Percentiles rank a stretch among this genome's conserved stretches.
Conservation (phyloP, 2,888 invertebrate genomes). For the Dilophus febrilis region DNA sequence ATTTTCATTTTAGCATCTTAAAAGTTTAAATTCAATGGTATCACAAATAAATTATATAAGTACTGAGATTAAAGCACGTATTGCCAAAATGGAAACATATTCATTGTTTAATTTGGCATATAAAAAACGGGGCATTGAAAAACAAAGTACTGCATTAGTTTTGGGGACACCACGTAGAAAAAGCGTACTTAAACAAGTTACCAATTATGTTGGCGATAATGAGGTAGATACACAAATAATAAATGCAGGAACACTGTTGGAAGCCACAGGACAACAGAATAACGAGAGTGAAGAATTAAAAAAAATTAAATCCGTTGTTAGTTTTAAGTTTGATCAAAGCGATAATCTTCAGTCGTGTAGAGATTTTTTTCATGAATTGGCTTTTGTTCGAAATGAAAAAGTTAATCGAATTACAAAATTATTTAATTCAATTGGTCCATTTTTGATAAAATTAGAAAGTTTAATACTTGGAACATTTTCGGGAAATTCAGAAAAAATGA, state of each 20-base stretch:
- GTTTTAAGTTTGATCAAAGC: not conserved
- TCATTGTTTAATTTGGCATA: slow-evolving; percentile 34
- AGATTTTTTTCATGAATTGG: slow-evolving; percentile 51
- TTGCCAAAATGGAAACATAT: slow-evolving; percentile 36
- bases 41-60: slow-evolving; percentile 53
- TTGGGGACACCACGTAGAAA: not conserved
- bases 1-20: slow-evolving; percentile 29
- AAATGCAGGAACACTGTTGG: too few species aligned
- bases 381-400: slow-evolving; percentile 47
- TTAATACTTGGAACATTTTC: slow-evolving; percentile 64
- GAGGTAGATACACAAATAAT: not conserved
- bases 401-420: slow-evolving; percentile 48
- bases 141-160: not conserved
- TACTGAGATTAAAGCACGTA: slow-evolving; percentile 38
- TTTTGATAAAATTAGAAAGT: slow-evolving; percentile 72
- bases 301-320: not conserved
- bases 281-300: not conserved
- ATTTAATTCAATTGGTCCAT: slow-evolving; percentile 66
- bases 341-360: slow-evolving; percentile 17
- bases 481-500: slow-evolving; percentile 56
- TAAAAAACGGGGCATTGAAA: slow-evolving; percentile 15
- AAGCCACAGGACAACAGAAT: too few species aligned
- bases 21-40: slow-evolving; percentile 45
- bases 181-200: not conserved
- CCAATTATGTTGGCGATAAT: not conserved